Evolutionary conservation across 2,888 invertebrate genomes (phyloP).

Genomic region (Phortica okadai): DNA sequence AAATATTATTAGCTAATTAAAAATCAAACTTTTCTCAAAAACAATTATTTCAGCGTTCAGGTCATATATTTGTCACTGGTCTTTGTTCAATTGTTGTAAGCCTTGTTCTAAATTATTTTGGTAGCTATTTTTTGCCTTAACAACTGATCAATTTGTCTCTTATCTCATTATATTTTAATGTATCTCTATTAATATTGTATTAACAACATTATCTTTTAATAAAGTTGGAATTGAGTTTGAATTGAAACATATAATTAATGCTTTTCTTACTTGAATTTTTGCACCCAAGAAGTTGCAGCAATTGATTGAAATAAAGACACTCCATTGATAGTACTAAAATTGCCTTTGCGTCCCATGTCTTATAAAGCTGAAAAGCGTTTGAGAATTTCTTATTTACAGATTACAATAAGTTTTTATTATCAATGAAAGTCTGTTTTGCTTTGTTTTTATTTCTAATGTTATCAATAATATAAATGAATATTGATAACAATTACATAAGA

Average conservation of each 20-base stretch:
- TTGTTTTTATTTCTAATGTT: no score
- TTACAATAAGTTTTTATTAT: no score
- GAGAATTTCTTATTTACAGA: no score
- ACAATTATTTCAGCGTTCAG: conserved; percentile 61
- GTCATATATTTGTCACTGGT: conserved; percentile 59
- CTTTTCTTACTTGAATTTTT: background rate
- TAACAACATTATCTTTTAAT: conserved; percentile 7
- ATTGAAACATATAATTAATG: background rate
- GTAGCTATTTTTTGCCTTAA: conserved; percentile 62
- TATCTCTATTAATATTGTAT: background rate
- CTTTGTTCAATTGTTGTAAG: conserved; percentile 62
- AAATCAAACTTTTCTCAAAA: conserved; percentile 42
- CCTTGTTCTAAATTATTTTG: conserved; percentile 62
- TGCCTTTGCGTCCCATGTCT: no score
- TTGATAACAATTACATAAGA: no score
- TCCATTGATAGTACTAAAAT: no score
- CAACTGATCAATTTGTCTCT: background rate
- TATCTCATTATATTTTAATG: conserved; percentile 12
- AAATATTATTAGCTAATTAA: conserved; percentile 35
- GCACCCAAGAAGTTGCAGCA: background rate
- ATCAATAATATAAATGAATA: background rate
- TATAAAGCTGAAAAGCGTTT: no score
- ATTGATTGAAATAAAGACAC: no score
- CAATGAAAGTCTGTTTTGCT: no score
- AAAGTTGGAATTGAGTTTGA: background rate